Conservation (phyloP, 2,888 invertebrate species). For the Theodoxus fluviatilis region DNA sequence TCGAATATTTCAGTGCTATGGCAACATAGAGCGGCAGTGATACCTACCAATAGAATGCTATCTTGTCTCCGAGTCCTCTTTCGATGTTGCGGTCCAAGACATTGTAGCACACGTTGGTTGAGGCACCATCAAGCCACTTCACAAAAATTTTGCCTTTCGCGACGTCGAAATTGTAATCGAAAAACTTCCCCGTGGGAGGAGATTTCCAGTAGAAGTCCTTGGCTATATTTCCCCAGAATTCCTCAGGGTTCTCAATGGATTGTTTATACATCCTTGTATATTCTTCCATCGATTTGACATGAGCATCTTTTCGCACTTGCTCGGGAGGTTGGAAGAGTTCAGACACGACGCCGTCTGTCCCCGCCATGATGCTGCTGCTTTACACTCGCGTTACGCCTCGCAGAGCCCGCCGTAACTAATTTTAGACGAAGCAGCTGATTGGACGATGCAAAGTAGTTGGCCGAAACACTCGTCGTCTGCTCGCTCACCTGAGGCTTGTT, state of each 20-base stretch:
- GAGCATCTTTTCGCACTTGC: slow-evolving; percentile 55
- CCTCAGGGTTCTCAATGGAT: slow-evolving; percentile 86
- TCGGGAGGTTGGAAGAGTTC: slow-evolving; percentile 46
- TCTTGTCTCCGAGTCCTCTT: slow-evolving; percentile 85
- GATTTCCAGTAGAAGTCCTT: slow-evolving; percentile 88
- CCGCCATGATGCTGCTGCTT: no score
- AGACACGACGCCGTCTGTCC: no score
- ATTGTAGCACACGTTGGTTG: slow-evolving; percentile 96
- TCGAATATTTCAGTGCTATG: no score
- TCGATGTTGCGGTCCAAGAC: slow-evolving; percentile 89
- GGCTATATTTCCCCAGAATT: slow-evolving; percentile 93
- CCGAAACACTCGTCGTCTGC: no score
- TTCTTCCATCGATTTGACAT: slow-evolving; percentile 77
- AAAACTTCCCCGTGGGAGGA: slow-evolving; percentile 75
- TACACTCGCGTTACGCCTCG: no score
- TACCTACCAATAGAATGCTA: slow-evolving; percentile 94
- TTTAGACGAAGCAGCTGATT: no score
- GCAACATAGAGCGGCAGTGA: no score
- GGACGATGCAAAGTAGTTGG: no score
- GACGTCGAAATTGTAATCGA: slow-evolving; percentile 90
- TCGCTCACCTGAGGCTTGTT: no score
- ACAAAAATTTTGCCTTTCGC: slow-evolving; percentile 86
- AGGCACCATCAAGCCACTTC: slow-evolving; percentile 94
- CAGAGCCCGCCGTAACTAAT: no score
- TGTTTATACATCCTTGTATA: slow-evolving; percentile 84